phyloP scores from a whole-genome alignment of 2,113 vertebrate species.

The Platichthys stellatus region DNA sequence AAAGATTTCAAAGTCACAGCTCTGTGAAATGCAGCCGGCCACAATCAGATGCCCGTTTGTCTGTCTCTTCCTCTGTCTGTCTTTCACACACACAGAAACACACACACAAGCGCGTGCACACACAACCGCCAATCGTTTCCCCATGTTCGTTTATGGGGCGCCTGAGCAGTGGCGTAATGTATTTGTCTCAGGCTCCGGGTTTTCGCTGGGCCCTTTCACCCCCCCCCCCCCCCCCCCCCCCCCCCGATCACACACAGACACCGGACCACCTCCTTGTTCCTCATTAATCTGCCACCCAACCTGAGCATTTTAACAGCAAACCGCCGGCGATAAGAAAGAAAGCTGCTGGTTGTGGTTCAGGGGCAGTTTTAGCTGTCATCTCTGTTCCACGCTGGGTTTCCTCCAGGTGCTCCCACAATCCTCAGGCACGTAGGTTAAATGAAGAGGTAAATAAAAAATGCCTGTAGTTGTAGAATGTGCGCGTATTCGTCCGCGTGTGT shows the following conservation, averaged over 20 bases:
- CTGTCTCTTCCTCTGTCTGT: constrained; percentile 40
- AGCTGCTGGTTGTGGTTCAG: constrained; percentile 12
- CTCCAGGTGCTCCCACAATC: not conserved
- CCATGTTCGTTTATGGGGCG: constrained; percentile 50
- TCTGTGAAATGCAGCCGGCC: constrained; percentile 51
- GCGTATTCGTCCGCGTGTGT: not conserved
- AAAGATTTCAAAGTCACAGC: constrained; percentile 65
- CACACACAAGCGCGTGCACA: not conserved
- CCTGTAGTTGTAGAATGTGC: not conserved
- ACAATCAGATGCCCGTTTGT: constrained; percentile 54
- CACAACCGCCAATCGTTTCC: constrained; percentile 42
- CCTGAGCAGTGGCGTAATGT: constrained; percentile 42
- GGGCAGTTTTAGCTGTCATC: constrained; percentile 9
- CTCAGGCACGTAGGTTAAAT: constrained; percentile 1
- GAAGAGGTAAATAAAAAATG: not conserved
- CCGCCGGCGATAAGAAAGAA: not conserved
- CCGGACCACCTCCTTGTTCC: constrained; percentile 25
- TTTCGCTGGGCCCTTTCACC: not conserved
- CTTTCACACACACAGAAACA: constrained; percentile 4
- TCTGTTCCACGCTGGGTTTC: not conserved
- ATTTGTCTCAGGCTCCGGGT: constrained; percentile 47
- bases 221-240: constrained; percentile 8
- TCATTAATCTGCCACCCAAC: constrained; percentile 23
- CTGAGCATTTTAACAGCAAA: constrained; percentile 36
- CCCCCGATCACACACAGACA: constrained; percentile 10